phyloP scores from a whole-genome alignment of 2,797 vertebrate species.

The Salmo trutta region DNA sequence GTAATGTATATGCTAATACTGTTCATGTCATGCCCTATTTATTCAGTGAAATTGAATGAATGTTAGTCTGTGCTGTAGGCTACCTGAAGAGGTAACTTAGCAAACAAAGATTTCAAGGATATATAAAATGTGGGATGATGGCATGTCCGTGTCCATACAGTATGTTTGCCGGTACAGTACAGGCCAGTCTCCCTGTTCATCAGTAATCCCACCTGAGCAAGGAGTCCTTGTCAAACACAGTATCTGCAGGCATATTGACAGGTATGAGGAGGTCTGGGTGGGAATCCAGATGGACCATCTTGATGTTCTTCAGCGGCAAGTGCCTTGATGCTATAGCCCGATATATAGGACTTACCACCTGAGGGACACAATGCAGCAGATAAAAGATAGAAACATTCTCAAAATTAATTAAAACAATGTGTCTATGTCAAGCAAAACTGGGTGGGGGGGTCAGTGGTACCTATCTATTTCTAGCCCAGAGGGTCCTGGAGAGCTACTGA shows the following conservation, averaged over 20 bases:
- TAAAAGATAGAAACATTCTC: neutral
- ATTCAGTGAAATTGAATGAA: neutral
- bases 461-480: neutral
- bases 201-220: slow-evolving; percentile 81
- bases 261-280: slow-evolving; percentile 97
- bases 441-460: neutral
- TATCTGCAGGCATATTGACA: slow-evolving; percentile 93
- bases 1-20: neutral
- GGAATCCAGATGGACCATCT: slow-evolving; percentile 92
- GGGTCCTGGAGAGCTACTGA: neutral
- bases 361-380: neutral
- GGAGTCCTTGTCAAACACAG: slow-evolving; percentile 91
- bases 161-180: neutral
- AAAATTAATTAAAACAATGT: neutral
- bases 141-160: neutral
- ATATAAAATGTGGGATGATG: neutral
- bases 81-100: neutral
- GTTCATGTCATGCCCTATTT: too few relatives aligned
- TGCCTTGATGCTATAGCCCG: slow-evolving; percentile 92
- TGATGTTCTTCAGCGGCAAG: slow-evolving; percentile 83
- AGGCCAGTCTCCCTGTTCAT: neutral
- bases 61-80: neutral
- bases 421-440: neutral
- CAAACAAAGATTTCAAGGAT: neutral
- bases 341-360: slow-evolving; percentile 94